Evolutionary conservation across 2,113 vertebrate genomes (phyloP).

Genomic region (Melanerpes aurifrons): DNA sequence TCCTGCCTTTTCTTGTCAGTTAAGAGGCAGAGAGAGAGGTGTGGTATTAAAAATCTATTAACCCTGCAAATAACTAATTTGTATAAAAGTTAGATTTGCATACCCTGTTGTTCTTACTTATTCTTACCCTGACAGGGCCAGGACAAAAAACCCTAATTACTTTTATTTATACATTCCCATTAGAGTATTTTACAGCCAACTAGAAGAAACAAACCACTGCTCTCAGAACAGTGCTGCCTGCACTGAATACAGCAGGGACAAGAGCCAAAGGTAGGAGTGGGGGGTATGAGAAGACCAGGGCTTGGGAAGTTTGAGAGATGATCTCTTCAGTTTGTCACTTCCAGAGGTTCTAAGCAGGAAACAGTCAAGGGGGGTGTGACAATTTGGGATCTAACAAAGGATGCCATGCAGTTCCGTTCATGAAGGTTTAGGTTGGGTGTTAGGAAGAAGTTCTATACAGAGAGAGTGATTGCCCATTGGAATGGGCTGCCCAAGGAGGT

Average conservation of each 20-base stretch:
- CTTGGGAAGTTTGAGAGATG: not conserved
- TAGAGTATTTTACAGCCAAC: not conserved
- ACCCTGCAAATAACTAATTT: not conserved
- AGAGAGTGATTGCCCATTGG: too few species aligned
- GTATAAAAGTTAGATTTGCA: not conserved
- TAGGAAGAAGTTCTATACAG: too few species aligned
- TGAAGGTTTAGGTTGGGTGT: too few species aligned
- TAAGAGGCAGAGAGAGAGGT: not conserved
- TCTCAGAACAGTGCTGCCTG: not conserved
- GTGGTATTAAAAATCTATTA: constrained; percentile 1
- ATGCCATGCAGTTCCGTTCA: not conserved
- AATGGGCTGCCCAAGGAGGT: too few species aligned
- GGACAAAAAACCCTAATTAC: constrained; percentile 9
- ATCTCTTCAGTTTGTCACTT: not conserved
- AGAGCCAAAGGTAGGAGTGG: not conserved
- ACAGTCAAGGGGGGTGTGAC: not conserved
- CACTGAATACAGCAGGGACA: not conserved
- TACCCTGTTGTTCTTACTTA: not conserved
- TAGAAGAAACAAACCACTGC: constrained; percentile 12
- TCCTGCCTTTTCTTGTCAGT: not conserved
- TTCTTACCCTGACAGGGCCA: not conserved
- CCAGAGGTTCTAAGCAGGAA: not conserved
- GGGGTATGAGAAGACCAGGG: not conserved
- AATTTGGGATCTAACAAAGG: not conserved
- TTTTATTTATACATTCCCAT: constrained; percentile 27